phyloP scores from a whole-genome alignment of 2,113 vertebrate genomes.

The Myrmophylax atrothorax region DNA sequence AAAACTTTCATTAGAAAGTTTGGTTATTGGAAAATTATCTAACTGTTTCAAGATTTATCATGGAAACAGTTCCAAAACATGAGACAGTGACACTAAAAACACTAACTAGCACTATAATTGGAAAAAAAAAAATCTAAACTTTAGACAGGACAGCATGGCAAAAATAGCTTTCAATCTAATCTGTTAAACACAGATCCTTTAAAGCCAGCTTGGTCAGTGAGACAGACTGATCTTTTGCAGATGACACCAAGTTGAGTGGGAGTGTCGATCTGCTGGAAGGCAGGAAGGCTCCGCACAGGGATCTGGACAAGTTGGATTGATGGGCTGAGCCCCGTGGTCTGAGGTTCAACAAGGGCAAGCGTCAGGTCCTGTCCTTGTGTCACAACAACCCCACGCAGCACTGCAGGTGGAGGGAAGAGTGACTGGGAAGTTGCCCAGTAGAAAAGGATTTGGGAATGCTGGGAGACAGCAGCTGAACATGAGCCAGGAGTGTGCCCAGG shows the following conservation, averaged over 20 bases:
- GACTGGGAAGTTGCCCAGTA: neutral
- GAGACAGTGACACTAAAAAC: neutral
- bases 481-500: neutral
- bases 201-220: neutral
- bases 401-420: neutral
- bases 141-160: neutral
- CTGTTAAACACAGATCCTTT: neutral
- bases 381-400: neutral
- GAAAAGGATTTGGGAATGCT: neutral
- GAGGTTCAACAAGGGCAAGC: neutral
- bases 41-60: neutral
- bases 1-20: neutral
- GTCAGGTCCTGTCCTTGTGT: neutral
- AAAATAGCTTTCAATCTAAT: neutral
- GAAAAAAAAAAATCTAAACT: neutral
- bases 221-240: neutral
- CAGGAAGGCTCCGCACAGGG: neutral
- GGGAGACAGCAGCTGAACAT: neutral
- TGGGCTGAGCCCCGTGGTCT: accelerated
- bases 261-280: neutral
- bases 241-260: accelerated
- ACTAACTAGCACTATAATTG: neutral
- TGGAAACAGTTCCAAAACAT: neutral
- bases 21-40: neutral
- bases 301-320: neutral